A percentile compares a stretch with the other conserved stretches of the same genome.
Conservation (phyloP, 2,113 vertebrate species). For the Phoenicopterus ruber region DNA sequence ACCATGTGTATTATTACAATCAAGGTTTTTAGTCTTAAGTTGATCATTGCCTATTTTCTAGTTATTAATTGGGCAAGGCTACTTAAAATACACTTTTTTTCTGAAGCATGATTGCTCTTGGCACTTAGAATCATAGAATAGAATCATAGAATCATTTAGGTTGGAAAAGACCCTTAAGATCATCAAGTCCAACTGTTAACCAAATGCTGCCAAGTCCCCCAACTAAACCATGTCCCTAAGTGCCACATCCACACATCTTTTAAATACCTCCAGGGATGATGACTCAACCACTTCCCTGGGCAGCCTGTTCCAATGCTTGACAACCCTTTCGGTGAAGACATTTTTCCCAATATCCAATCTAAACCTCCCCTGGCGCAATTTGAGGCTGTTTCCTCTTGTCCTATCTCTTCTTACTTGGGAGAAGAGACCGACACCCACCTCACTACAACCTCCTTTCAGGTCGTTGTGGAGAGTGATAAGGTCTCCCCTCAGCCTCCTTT, state of each 20-base stretch:
- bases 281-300: too few relatives aligned
- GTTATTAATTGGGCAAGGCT: neutral
- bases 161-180: neutral
- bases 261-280: neutral
- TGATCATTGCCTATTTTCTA: neutral
- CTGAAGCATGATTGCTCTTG: neutral
- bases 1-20: neutral
- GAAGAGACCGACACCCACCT: neutral
- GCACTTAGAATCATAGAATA: neutral
- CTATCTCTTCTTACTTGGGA: neutral
- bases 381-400: neutral
- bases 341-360: neutral
- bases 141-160: neutral
- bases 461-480: neutral
- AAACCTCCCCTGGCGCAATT: neutral
- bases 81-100: neutral
- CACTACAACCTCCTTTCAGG: neutral
- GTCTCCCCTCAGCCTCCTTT: neutral
- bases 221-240: neutral
- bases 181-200: neutral
- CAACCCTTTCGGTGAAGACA: neutral
- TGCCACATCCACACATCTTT: neutral
- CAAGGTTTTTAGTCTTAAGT: neutral
- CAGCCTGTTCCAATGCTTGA: neutral
- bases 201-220: neutral